Evolutionary conservation across 2,797 vertebrate species (phyloP).

Genomic region (Mus minutoides): DNA sequence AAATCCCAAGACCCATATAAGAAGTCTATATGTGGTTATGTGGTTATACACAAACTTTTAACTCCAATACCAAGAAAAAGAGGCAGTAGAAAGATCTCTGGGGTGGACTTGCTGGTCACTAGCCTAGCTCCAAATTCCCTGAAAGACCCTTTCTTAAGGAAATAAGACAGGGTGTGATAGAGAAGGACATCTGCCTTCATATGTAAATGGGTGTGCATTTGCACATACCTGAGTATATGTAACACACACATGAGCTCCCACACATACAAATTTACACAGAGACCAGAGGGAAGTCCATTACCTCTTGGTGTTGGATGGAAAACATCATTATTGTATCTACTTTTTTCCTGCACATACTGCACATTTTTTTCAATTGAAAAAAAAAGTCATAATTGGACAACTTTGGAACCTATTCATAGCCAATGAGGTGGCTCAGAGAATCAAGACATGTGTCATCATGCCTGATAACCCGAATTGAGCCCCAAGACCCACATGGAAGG

Average conservation of each 20-base stretch:
- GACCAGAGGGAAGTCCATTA: not conserved
- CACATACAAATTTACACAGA: not conserved
- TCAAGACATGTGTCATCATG: not conserved
- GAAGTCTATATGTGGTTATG: not conserved
- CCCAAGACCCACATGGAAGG: not conserved
- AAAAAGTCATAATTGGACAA: not conserved
- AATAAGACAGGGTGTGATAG: not conserved
- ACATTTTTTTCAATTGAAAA: not conserved
- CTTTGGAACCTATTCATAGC: not conserved
- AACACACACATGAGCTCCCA: not conserved
- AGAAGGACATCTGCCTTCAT: not conserved
- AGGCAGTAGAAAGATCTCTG: not conserved
- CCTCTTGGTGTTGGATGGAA: not conserved
- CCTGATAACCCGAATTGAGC: not conserved
- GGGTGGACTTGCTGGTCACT: not conserved
- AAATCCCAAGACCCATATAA: not conserved
- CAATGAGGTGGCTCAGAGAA: too few relatives aligned
- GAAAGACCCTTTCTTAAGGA: not conserved
- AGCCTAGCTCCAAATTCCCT: not conserved
- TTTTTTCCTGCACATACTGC: not conserved
- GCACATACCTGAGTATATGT: not conserved
- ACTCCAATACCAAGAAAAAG: not conserved
- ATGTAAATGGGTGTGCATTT: not conserved
- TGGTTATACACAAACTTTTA: not conserved
- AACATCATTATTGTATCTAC: not conserved